Conservation (phyloP, 2,888 invertebrate species). For the Rhopalosiphum nymphaeae region DNA sequence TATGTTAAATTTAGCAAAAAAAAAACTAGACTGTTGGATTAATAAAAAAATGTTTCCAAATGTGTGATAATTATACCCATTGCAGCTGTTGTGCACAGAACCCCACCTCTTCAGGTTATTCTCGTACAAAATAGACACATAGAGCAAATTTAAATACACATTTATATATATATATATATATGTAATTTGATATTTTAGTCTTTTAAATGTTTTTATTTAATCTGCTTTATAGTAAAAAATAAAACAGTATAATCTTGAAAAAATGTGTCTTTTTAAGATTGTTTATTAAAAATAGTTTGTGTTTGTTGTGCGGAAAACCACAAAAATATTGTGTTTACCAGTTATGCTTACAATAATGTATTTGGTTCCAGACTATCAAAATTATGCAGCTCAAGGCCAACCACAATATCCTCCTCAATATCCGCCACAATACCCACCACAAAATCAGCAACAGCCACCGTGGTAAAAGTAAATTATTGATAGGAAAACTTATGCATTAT, state of each 20-base stretch:
- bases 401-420: slow-evolving; percentile 66
- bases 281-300: not conserved
- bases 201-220: not conserved
- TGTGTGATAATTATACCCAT: not conserved
- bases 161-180: not conserved
- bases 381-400: slow-evolving; percentile 63
- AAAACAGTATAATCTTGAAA: not conserved
- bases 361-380: slow-evolving; percentile 66
- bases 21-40: not conserved
- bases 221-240: not conserved
- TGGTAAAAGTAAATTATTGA: slow-evolving; percentile 42
- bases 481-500: not conserved
- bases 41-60: not conserved
- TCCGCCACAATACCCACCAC: slow-evolving; percentile 63
- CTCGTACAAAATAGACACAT: not conserved
- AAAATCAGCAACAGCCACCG: slow-evolving; percentile 64
- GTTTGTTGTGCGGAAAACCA: not conserved
- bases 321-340: slow-evolving; percentile 13
- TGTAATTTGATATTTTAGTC: not conserved
- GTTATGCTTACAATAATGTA: not conserved
- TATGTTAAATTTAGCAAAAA: not conserved
- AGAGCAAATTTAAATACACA: not conserved
- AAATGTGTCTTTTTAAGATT: not conserved
- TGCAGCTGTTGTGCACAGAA: not conserved
- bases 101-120: not conserved